phyloP scores from a whole-genome alignment of 2,797 vertebrate species.

The Etheostoma perlongum region DNA sequence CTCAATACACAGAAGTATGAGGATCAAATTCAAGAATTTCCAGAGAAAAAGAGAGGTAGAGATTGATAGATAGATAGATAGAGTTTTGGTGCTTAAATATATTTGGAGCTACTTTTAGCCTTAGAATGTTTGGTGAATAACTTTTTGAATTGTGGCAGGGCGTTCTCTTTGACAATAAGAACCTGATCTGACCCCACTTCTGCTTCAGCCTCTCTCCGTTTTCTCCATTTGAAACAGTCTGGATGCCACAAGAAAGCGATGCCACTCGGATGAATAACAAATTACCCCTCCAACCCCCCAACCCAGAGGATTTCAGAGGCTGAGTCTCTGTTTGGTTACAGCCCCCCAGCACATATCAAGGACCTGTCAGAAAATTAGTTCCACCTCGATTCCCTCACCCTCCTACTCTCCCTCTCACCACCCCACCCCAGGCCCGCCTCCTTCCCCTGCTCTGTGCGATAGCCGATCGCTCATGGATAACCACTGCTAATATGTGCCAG shows the following conservation, averaged over 20 bases:
- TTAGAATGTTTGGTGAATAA: too few species aligned
- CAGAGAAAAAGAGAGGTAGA: too few species aligned
- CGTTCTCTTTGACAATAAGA: background rate
- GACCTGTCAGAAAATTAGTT: conserved; percentile 73
- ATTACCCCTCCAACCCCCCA: background rate
- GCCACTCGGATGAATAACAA: conserved; percentile 34
- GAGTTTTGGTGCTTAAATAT: too few species aligned
- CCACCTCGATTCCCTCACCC: conserved; percentile 56
- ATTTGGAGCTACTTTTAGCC: too few species aligned
- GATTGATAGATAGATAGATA: too few species aligned
- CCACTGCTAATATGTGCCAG: conserved; percentile 57
- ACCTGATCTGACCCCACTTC: background rate
- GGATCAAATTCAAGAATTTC: too few species aligned
- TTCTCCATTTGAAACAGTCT: background rate
- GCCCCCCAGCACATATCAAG: conserved; percentile 52
- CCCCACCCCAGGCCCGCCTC: conserved; percentile 20
- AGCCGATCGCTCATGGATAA: conserved; percentile 67
- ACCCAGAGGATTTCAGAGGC: conserved; percentile 41
- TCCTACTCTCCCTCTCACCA: conserved; percentile 31
- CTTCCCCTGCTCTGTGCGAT: conserved; percentile 39
- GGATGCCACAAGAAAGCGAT: conserved; percentile 12
- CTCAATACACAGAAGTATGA: too few species aligned
- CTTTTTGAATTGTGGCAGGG: too few species aligned
- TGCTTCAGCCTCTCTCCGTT: background rate
- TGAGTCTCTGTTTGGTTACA: conserved; percentile 45